phyloP scores from a whole-genome alignment of 2,113 vertebrate genomes.

The Otolemur garnettii region DNA sequence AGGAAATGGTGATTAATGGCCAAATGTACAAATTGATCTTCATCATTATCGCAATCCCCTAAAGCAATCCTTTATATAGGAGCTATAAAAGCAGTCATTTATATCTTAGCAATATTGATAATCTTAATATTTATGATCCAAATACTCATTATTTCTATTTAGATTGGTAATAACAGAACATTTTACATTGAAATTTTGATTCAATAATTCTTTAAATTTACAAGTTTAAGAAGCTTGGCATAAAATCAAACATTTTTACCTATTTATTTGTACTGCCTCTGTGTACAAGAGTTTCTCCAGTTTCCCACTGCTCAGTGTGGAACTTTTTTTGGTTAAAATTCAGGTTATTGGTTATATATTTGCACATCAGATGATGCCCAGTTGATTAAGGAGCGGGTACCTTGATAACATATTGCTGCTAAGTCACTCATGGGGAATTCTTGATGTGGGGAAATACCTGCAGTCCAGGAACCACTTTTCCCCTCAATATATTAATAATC shows the following conservation, averaged over 20 bases:
- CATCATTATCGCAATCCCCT: constrained; percentile 1
- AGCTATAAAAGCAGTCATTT: constrained; percentile 30
- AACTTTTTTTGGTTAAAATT: neutral
- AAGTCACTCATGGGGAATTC: neutral
- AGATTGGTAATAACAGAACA: constrained; percentile 20
- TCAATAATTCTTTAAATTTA: constrained; percentile 53
- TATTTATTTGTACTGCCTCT: neutral
- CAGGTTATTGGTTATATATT: neutral
- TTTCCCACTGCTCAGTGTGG: neutral
- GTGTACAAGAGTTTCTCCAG: neutral
- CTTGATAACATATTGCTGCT: neutral
- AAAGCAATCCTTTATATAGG: constrained; percentile 34
- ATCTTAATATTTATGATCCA: constrained; percentile 50
- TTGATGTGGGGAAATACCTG: neutral
- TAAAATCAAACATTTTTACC: neutral
- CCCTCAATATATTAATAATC: neutral
- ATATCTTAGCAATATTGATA: constrained; percentile 40
- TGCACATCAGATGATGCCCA: neutral
- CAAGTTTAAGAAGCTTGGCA: neutral
- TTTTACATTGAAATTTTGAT: constrained; percentile 9
- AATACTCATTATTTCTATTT: constrained; percentile 50
- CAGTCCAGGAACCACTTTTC: neutral
- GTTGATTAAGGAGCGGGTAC: neutral
- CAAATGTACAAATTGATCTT: constrained; percentile 66
- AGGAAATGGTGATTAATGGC: constrained; percentile 75